Evolutionary conservation across 1,140 invertebrate genomes (phyloP).

Genomic region (Triops cancriformis): DNA sequence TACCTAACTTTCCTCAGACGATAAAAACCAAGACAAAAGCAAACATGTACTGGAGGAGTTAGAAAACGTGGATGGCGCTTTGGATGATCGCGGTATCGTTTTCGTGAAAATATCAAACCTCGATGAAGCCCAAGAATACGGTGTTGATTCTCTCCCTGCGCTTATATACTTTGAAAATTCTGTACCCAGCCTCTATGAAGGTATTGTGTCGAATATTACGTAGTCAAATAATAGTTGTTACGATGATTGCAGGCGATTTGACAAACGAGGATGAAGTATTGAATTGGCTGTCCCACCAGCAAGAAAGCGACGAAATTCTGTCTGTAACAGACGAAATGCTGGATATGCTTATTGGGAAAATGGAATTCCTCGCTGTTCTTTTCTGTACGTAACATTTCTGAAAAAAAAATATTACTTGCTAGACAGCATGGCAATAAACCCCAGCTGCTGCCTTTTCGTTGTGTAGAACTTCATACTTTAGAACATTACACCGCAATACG

Average conservation of each 20-base stretch:
- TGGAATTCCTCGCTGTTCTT: conserved; percentile 74
- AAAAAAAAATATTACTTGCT: not conserved
- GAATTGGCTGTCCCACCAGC: conserved; percentile 75
- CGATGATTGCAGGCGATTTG: conserved; percentile 54
- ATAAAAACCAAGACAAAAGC: conserved; percentile 81
- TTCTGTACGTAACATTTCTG: conserved; percentile 61
- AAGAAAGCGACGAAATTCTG: conserved; percentile 83
- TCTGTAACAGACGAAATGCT: conserved; percentile 91
- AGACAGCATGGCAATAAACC: not conserved
- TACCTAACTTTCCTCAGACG: conserved; percentile 51
- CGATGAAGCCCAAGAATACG: conserved; percentile 81
- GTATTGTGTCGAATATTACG: conserved; percentile 36
- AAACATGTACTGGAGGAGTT: conserved; percentile 76
- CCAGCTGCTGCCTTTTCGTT: not conserved
- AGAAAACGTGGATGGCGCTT: conserved; percentile 92
- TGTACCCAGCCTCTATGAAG: conserved; percentile 78
- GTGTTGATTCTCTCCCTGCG: conserved; percentile 74
- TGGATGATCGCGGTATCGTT: conserved; percentile 75
- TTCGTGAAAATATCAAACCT: conserved; percentile 86
- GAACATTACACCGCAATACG: too few species aligned
- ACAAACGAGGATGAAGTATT: conserved; percentile 85
- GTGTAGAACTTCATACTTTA: too few species aligned
- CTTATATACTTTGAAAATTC: conserved; percentile 79
- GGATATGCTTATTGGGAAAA: conserved; percentile 79
- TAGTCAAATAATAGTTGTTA: not conserved